These are phyloP conservation scores for Hybognathus amarus DNA, from an alignment of 2,797 vertebrate genomes.

Conservation along the genomic window DNA sequence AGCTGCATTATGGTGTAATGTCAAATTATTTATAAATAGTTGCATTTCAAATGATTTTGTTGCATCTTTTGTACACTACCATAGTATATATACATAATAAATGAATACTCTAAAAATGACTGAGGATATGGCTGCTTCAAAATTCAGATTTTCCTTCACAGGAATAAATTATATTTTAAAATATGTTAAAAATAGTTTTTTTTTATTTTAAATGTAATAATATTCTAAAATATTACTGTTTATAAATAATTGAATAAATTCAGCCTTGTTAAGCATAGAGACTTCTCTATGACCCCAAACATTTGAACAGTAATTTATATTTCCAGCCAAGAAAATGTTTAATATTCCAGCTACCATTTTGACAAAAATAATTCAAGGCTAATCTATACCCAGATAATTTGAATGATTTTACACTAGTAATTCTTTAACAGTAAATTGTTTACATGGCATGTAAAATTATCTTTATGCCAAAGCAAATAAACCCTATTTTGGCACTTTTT, in stretches of 20 bases:
- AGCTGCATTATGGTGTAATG: neutral
- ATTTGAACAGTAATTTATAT: neutral
- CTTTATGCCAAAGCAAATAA: neutral
- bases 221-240: neutral
- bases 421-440: neutral
- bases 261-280: neutral
- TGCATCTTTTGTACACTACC: neutral
- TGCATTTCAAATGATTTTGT: neutral
- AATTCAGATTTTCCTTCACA: neutral
- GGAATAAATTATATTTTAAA: neutral
- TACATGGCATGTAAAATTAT: neutral
- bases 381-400: neutral
- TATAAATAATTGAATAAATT: neutral
- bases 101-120: neutral
- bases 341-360: neutral
- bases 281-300: neutral
- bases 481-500: neutral
- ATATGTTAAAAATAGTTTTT: too few species aligned
- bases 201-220: neutral
- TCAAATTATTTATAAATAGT: neutral
- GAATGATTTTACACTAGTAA: neutral
- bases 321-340: neutral
- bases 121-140: neutral
- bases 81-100: neutral
- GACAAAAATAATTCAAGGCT: neutral